Conservation (phyloP, 2,113 vertebrate genomes). For the Gnathonemus echidnorhynchus region DNA sequence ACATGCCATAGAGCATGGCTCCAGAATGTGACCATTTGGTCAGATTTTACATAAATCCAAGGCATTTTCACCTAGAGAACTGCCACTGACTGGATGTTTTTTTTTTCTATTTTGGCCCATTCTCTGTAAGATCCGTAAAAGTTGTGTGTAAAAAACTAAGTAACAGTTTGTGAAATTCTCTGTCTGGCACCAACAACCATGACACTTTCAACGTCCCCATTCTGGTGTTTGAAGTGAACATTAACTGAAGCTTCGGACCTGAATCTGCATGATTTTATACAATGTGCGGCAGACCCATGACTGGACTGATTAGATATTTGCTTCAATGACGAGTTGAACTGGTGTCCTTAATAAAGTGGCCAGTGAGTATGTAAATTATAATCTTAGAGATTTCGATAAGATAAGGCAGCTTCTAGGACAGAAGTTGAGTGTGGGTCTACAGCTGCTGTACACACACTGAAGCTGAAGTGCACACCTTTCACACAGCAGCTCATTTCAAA, state of each 20-base stretch:
- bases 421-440: not conserved
- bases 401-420: not conserved
- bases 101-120: not conserved
- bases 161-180: not conserved
- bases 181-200: not conserved
- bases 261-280: not conserved
- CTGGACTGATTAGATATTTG: not conserved
- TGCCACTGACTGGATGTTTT: not conserved
- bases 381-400: not conserved
- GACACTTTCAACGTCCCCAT: not conserved
- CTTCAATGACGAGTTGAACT: not conserved
- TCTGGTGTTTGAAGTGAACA: not conserved
- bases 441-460: not conserved
- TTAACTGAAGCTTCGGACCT: not conserved
- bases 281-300: not conserved
- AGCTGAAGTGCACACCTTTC: not conserved
- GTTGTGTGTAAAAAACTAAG: not conserved
- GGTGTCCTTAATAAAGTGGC: not conserved
- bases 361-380: not conserved
- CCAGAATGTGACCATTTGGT: not conserved
- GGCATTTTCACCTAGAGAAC: not conserved
- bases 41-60: not conserved
- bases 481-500: not conserved
- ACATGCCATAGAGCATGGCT: not conserved
- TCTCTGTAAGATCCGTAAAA: not conserved